phyloP scores from a whole-genome alignment of 2,888 invertebrate genomes.

The Pseudococcus jackbeardsleyi region DNA sequence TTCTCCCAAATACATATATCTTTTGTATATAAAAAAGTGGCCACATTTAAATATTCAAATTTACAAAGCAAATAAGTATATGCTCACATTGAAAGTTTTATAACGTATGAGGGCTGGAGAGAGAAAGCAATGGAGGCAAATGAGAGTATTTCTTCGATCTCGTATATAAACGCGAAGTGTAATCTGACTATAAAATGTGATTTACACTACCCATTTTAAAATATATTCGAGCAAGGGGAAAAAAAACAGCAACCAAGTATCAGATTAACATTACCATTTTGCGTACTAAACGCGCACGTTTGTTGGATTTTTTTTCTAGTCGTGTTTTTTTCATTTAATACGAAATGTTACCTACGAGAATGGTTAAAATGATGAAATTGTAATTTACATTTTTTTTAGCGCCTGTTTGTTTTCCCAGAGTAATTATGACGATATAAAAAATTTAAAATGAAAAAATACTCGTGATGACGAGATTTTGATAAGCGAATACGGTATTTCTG shows the following conservation, averaged over 20 bases:
- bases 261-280: slow-evolving; percentile 32
- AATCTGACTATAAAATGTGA: slow-evolving; percentile 33
- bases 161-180: not conserved
- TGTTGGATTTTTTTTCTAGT: not conserved
- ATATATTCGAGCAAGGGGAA: not conserved
- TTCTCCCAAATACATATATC: not conserved
- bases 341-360: slow-evolving; percentile 1
- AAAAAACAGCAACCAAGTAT: not conserved
- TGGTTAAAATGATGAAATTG: slow-evolving; percentile 33
- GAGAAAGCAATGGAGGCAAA: not conserved
- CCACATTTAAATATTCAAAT: slow-evolving; percentile 1
- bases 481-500: not conserved
- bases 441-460: not conserved
- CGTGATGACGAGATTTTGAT: slow-evolving; percentile 6
- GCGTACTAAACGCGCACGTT: not conserved
- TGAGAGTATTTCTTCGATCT: slow-evolving; percentile 18
- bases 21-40: not conserved
- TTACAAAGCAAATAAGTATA: not conserved
- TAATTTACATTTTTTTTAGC: slow-evolving; percentile 8
- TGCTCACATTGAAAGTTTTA: not conserved
- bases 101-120: not conserved
- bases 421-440: slow-evolving; percentile 31
- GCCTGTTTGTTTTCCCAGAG: not conserved
- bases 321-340: not conserved
- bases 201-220: slow-evolving; percentile 23